A percentile compares a stretch with the other conserved stretches of the same genome.
These are phyloP conservation scores for Bombylius major DNA, from an alignment of 2,888 invertebrate species.

Conservation along the genomic window DNA sequence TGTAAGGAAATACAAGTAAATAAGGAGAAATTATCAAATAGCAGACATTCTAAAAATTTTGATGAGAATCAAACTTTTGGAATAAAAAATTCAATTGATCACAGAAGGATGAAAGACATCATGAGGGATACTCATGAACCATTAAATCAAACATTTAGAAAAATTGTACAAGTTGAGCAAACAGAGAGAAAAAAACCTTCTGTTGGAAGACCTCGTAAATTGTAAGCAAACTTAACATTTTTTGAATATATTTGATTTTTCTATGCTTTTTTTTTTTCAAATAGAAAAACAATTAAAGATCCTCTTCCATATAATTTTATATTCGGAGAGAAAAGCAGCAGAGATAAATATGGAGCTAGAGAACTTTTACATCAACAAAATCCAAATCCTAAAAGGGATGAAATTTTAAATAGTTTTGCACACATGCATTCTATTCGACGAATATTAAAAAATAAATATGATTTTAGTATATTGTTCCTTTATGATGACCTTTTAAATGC, in stretches of 20 bases:
- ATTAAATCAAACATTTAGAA: not conserved
- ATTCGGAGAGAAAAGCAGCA: not conserved
- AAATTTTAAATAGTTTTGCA: not conserved
- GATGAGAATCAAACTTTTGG: too few species aligned
- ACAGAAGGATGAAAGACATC: too few species aligned
- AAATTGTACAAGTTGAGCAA: too few species aligned
- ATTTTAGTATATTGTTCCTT: not conserved
- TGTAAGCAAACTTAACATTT: too few species aligned
- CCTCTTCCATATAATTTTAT: not conserved
- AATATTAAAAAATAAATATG: not conserved
- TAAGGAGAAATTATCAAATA: too few species aligned
- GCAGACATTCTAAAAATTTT: too few species aligned
- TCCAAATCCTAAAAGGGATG: not conserved
- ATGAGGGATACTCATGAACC: not conserved
- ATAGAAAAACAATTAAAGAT: not conserved
- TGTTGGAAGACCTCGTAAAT: too few species aligned
- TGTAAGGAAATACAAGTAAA: too few species aligned
- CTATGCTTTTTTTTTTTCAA: not conserved
- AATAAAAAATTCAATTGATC: too few species aligned
- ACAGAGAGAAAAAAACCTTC: too few species aligned
- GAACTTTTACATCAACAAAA: not conserved
- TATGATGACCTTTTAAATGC: not conserved
- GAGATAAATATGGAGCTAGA: not conserved
- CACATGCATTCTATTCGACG: not conserved
- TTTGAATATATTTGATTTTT: too few species aligned